phyloP scores from a whole-genome alignment of 1,140 invertebrate species.

The Diploscapter pachys region DNA sequence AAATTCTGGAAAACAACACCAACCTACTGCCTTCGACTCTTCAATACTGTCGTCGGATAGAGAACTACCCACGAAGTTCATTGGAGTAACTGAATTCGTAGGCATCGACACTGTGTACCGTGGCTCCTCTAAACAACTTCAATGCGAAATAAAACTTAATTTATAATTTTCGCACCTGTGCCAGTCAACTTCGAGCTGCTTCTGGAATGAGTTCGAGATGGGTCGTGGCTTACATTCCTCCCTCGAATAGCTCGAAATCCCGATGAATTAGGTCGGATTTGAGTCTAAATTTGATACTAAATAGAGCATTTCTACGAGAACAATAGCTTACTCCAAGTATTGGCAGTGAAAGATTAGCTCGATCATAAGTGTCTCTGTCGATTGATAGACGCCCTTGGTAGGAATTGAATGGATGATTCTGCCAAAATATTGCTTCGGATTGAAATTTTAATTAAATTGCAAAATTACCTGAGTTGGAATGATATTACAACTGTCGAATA shows the following conservation, averaged over 20 bases:
- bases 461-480: not conserved
- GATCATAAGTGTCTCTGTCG: not conserved
- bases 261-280: not conserved
- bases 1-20: not conserved
- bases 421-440: not conserved
- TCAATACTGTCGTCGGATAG: not conserved
- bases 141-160: not conserved
- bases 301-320: not conserved
- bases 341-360: not conserved
- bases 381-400: not conserved
- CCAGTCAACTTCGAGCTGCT: not conserved
- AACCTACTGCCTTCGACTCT: slow-evolving; percentile 1
- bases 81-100: slow-evolving; percentile 1
- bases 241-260: no score
- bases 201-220: not conserved
- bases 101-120: no score
- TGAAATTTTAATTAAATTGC: no score
- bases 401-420: not conserved
- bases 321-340: not conserved
- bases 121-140: no score
- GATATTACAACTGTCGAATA: slow-evolving; percentile 14
- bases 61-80: slow-evolving; percentile 1
- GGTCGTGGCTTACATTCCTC: no score
- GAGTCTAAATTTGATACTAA: slow-evolving; percentile 2
- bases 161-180: not conserved